Conservation (phyloP, 2,888 invertebrate genomes). For the Dolomedes plantarius region DNA sequence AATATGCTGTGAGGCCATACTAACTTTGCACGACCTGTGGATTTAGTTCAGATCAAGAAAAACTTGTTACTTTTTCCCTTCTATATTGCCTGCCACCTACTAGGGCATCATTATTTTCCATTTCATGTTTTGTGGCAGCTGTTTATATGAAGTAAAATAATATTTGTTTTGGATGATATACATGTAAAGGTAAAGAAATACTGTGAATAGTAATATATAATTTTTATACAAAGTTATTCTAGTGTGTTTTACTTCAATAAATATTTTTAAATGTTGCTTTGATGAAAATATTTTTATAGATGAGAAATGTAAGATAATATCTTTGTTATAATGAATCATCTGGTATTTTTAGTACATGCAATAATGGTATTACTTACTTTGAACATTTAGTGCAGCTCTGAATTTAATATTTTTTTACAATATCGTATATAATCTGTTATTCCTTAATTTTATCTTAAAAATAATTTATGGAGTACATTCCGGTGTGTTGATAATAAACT, state of each 20-base stretch:
- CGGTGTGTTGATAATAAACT: constrained; percentile 40
- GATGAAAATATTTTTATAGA: constrained; percentile 64
- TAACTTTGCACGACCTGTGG: too few species aligned
- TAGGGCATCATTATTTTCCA: neutral
- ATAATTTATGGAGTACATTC: constrained; percentile 48
- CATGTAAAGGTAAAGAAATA: constrained; percentile 14
- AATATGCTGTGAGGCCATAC: too few species aligned
- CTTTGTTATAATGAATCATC: constrained; percentile 1
- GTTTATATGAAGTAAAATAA: constrained; percentile 18
- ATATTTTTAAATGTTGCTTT: constrained; percentile 66
- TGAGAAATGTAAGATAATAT: constrained; percentile 23
- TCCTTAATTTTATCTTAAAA: neutral
- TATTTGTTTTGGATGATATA: constrained; percentile 25
- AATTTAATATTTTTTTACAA: constrained; percentile 47
- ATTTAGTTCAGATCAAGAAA: neutral
- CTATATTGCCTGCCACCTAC: neutral
- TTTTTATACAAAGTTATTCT: constrained; percentile 63
- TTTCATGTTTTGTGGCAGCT: constrained; percentile 36
- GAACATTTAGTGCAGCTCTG: constrained; percentile 13
- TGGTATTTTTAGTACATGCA: constrained; percentile 15
- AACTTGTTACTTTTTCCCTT: neutral
- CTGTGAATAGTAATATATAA: constrained; percentile 48
- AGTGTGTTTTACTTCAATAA: constrained; percentile 52
- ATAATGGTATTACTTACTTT: constrained; percentile 7
- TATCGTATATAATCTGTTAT: constrained; percentile 27